Conservation (phyloP, 2,888 invertebrate species). For the Ormyrus thymus region DNA sequence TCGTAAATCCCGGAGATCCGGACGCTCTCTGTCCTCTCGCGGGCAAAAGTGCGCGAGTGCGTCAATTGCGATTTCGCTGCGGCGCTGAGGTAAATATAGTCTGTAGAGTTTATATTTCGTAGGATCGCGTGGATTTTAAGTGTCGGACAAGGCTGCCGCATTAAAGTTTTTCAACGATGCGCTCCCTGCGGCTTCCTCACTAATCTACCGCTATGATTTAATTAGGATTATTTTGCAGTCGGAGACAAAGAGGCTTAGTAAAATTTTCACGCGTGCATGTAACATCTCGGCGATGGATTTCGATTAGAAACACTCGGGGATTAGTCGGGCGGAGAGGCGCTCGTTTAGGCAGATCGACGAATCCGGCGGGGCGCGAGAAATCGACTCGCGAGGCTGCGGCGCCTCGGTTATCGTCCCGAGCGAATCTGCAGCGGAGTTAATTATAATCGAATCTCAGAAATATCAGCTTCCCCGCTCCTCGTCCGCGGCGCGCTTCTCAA, state of each 20-base stretch:
- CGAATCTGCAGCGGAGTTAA: too few species aligned
- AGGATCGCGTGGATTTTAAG: too few species aligned
- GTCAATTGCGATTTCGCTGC: slow-evolving; percentile 18
- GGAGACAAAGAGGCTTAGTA: too few species aligned
- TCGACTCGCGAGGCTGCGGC: not conserved
- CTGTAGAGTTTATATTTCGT: too few species aligned
- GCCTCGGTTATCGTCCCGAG: too few species aligned
- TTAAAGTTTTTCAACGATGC: slow-evolving; percentile 23
- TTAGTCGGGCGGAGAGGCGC: not conserved
- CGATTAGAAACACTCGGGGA: too few species aligned
- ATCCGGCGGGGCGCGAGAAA: slow-evolving; percentile 18
- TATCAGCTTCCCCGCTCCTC: too few species aligned
- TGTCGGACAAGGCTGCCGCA: not conserved
- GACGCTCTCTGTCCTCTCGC: slow-evolving; percentile 5
- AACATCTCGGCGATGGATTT: too few species aligned
- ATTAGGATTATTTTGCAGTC: slow-evolving; percentile 28
- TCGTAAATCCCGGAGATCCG: slow-evolving; percentile 42
- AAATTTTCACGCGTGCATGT: too few species aligned
- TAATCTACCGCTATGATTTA: slow-evolving; percentile 29
- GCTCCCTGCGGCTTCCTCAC: slow-evolving; percentile 11
- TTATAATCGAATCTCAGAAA: too few species aligned
- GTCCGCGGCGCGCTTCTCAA: too few species aligned
- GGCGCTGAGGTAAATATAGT: not conserved
- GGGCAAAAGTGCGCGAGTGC: slow-evolving; percentile 1
- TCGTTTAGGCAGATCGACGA: slow-evolving; percentile 1